Base-by-base conservation (phyloP, 2,888 invertebrate genomes). In the Chymomyza caudatula region DNA sequence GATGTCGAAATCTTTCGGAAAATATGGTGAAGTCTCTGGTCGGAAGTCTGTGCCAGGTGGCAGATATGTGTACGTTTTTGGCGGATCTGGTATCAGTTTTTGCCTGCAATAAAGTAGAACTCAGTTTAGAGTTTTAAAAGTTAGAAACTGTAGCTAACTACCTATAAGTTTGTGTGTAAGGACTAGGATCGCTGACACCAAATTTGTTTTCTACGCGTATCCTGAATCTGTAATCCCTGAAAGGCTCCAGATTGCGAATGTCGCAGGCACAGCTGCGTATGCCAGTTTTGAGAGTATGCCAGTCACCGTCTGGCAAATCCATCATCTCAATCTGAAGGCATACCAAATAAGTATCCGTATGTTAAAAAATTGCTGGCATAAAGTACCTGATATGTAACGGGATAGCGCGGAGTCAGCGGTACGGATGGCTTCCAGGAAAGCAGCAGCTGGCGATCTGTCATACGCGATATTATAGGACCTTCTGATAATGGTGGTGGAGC, bases 181-280 rank as follows among this genome's bases (percentile, higher is more conserved):
- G 98, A 63, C 98, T 98, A 0, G 99, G 98, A 88, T 99, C 98
- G 90, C 97, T 97, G 74, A 98, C 94, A 51, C 99, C 99, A 89
- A 96, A 97, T 89, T 97, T 96, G 91, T 99, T 99, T 89, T 98
- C 98, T 2, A 99, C 99, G 43, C 98, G 93, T 44, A 99, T 94
- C 67, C 99, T 93, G 92, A 98, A 98, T 90, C 96, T 95, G 91
- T 99, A 99, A 91, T 98, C 98, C 72, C 96, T 93, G 92, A 96
- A 96, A 1, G 98, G 97, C 87, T 96, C 95, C 72, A 99, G 91
- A 90, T 97, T 96, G 72, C 95, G 93, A 66, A 98, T 95, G 88
- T 97, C 97, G 90, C 96, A 97, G 42, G 94, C 95, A 89, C 97
- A 97, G 73, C 96, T 96, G 69, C 97, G 94, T 13, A 98, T 94